Evolutionary conservation across 2,113 vertebrate genomes (phyloP).

Genomic region (Callorhinus ursinus): DNA sequence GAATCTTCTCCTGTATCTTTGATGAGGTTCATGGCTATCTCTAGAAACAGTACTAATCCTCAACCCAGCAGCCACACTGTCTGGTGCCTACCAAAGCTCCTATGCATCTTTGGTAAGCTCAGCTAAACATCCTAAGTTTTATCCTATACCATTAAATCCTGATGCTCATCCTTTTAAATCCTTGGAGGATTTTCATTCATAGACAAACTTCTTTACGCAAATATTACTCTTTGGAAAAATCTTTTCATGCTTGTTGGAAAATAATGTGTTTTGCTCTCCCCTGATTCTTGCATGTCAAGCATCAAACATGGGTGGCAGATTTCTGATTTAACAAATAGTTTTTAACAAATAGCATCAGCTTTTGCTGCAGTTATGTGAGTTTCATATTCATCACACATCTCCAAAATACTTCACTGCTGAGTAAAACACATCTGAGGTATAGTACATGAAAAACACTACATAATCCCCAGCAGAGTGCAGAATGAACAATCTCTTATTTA

Average conservation of each 20-base stretch:
- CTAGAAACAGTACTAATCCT: neutral
- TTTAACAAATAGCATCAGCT: neutral
- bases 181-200: slow-evolving; percentile 5
- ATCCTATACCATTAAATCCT: neutral
- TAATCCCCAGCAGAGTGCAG: slow-evolving; percentile 66
- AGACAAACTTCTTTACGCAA: slow-evolving; percentile 50
- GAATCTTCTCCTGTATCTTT: neutral
- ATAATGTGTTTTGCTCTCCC: slow-evolving; percentile 63
- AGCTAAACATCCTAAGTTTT: neutral
- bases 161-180: neutral
- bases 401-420: slow-evolving; percentile 74
- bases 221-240: slow-evolving; percentile 58
- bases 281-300: slow-evolving; percentile 60
- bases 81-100: neutral
- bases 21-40: neutral
- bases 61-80: neutral
- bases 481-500: slow-evolving; percentile 78
- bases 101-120: neutral
- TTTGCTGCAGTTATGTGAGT: slow-evolving; percentile 45
- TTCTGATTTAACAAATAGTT: slow-evolving; percentile 77
- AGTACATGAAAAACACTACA: slow-evolving; percentile 76
- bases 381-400: slow-evolving; percentile 79
- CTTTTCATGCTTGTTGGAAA: slow-evolving; percentile 67
- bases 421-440: slow-evolving; percentile 78
- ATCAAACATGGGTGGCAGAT: slow-evolving; percentile 66